phyloP scores from a whole-genome alignment of 2,888 invertebrate genomes.

The Taphrorychus bicolor region DNA sequence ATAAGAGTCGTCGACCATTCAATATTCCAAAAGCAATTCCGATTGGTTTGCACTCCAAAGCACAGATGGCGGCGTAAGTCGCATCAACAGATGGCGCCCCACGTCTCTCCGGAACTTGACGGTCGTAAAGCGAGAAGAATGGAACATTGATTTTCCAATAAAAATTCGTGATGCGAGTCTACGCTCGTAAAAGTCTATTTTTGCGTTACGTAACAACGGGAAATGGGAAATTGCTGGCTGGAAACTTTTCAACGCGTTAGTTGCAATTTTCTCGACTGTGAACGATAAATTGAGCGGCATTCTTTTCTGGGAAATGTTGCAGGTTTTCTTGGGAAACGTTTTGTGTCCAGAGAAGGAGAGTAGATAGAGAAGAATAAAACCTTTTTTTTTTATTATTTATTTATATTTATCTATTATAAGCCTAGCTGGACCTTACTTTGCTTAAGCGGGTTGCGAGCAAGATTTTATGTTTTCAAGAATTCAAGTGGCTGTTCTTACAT shows the following conservation, averaged over 20 bases:
- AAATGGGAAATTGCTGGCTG: slow-evolving; percentile 16
- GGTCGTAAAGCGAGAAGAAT: not conserved
- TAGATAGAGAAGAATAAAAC: no score
- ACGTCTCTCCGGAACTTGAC: not conserved
- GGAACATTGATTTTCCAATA: slow-evolving; percentile 35
- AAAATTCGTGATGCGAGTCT: slow-evolving; percentile 30
- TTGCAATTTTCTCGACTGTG: slow-evolving; percentile 13
- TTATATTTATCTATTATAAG: no score
- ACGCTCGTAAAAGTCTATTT: slow-evolving; percentile 34
- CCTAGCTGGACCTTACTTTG: no score
- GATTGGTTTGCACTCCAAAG: no score
- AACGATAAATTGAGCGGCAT: slow-evolving; percentile 4
- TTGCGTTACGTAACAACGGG: slow-evolving; percentile 26
- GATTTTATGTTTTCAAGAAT: no score
- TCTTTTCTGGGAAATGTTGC: slow-evolving; percentile 2
- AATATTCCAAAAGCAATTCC: no score
- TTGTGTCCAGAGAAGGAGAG: no score
- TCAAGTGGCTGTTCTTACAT: no score
- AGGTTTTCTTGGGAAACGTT: not conserved
- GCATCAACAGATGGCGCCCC: slow-evolving; percentile 26
- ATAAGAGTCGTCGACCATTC: no score
- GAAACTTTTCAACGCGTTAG: slow-evolving; percentile 16
- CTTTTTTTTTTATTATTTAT: no score
- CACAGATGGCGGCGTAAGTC: no score
- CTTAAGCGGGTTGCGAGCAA: no score